Evolutionary conservation across 2,888 invertebrate genomes (phyloP).

Genomic region (Tetranychus piercei): DNA sequence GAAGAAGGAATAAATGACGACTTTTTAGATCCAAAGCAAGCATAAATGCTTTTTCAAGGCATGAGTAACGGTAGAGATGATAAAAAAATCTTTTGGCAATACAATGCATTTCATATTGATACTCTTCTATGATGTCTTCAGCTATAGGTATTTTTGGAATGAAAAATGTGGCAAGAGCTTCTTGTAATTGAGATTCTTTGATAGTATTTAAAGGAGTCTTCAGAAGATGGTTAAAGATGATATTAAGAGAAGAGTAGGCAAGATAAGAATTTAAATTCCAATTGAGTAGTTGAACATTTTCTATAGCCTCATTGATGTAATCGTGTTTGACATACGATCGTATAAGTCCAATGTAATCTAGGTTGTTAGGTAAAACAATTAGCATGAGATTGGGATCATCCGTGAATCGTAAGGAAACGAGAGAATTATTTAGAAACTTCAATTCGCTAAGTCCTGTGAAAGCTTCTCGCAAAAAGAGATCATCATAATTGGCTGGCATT

Average conservation of each 20-base stretch:
- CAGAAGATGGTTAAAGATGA: constrained; percentile 41
- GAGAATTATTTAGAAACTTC: constrained; percentile 1
- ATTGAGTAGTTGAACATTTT: constrained; percentile 15
- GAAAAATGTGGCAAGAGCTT: constrained; percentile 61
- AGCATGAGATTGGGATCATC: constrained; percentile 6
- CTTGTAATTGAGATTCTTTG: constrained; percentile 49
- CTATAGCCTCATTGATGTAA: constrained; percentile 19
- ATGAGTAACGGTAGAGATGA: constrained; percentile 24
- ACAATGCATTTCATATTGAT: constrained; percentile 53
- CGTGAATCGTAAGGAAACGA: constrained; percentile 6
- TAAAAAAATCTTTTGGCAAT: constrained; percentile 44
- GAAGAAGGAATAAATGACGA: constrained; percentile 24
- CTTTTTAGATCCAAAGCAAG: constrained; percentile 26
- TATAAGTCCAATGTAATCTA: constrained; percentile 15
- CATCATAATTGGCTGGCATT: constrained; percentile 18
- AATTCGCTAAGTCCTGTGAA: not conserved
- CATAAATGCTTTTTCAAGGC: constrained; percentile 26
- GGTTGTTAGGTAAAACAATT: constrained; percentile 9
- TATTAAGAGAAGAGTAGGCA: constrained; percentile 17
- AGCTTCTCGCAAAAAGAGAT: not conserved
- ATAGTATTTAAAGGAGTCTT: constrained; percentile 41
- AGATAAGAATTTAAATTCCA: constrained; percentile 20
- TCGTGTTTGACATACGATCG: constrained; percentile 14
- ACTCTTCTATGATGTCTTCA: constrained; percentile 36
- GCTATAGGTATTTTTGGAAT: constrained; percentile 43